Evolutionary conservation across 92 coral and sea anemone species (phyloP).

Genomic region (Diadumene lineata): DNA sequence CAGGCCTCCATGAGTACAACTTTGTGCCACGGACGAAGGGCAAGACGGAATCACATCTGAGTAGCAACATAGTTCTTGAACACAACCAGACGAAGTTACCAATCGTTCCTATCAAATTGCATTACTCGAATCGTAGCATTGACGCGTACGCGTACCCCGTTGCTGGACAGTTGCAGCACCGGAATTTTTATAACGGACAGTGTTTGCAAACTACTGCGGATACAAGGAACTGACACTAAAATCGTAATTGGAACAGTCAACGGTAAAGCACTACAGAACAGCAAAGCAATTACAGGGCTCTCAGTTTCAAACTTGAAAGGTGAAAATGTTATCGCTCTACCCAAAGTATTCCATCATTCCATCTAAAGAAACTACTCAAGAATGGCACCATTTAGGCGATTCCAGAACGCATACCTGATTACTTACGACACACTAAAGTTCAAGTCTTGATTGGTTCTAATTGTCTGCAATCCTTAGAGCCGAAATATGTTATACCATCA

Average conservation of each 20-base stretch:
- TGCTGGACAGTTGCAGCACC: constrained; percentile 50
- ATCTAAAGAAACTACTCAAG: constrained; percentile 5
- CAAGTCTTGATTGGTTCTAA: constrained; percentile 29
- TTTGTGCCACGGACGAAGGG: constrained; percentile 11
- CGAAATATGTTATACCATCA: constrained; percentile 20
- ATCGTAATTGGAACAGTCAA: constrained; percentile 34
- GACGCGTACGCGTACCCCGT: constrained; percentile 38
- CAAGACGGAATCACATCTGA: neutral
- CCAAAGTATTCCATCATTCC: constrained; percentile 34
- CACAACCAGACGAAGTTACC: constrained; percentile 23
- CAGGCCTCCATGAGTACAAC: constrained; percentile 48
- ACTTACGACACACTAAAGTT: constrained; percentile 19
- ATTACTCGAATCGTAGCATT: constrained; percentile 1
- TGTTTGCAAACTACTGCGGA: neutral
- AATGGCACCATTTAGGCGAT: constrained; percentile 38
- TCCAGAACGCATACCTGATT: constrained; percentile 19
- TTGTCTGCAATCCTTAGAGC: constrained; percentile 38
- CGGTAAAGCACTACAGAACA: constrained; percentile 31
- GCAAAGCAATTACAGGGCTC: constrained; percentile 40
- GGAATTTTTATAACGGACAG: constrained; percentile 44
- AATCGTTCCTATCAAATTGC: constrained; percentile 48
- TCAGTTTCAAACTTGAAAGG: constrained; percentile 41
- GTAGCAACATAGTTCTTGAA: neutral
- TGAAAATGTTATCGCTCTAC: constrained; percentile 18
- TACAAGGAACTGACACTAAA: constrained; percentile 34